phyloP scores from a whole-genome alignment of 2,113 vertebrate genomes.

The Helogale parvula region DNA sequence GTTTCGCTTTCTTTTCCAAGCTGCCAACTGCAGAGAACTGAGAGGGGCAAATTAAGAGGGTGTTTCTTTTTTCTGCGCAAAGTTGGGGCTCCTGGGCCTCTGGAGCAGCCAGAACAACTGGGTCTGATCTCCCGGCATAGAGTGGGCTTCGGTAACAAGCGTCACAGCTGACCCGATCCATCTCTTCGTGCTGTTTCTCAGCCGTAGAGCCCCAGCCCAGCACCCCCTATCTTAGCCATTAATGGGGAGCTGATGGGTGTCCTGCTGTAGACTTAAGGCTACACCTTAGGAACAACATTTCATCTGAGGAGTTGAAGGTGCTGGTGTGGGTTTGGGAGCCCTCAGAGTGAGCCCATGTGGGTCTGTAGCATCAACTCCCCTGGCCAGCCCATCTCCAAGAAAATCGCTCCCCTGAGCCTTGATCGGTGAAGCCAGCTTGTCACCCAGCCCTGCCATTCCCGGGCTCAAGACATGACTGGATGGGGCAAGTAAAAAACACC shows the following conservation, averaged over 20 bases:
- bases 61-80: background rate
- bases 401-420: background rate
- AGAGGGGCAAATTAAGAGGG: slow-evolving; percentile 30
- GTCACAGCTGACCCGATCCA: background rate
- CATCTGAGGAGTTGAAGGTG: background rate
- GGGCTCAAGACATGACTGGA: background rate
- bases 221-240: background rate
- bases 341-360: background rate
- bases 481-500: background rate
- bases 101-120: background rate
- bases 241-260: background rate
- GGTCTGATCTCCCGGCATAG: background rate
- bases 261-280: background rate
- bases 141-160: background rate
- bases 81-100: background rate
- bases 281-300: background rate
- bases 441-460: background rate
- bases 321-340: background rate
- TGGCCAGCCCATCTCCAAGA: slow-evolving; percentile 32
- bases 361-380: background rate
- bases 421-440: background rate
- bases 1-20: slow-evolving; percentile 75
- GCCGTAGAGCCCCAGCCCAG: background rate
- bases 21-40: slow-evolving; percentile 20
- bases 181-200: background rate